Evolutionary conservation across 2,113 vertebrate genomes (phyloP).

Genomic region (Muntiacus muntjak): DNA sequence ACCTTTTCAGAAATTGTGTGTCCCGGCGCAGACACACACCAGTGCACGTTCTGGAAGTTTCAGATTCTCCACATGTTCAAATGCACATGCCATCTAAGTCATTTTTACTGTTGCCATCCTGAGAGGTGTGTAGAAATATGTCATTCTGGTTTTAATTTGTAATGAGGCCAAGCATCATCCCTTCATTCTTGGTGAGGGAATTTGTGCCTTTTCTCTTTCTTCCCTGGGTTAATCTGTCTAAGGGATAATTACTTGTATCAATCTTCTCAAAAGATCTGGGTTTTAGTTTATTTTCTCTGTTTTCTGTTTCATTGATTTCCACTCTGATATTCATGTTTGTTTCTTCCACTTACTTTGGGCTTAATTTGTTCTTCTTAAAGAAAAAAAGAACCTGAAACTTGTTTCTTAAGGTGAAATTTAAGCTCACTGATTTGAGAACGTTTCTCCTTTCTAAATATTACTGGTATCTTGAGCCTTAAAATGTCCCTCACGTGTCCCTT

Average conservation of each 20-base stretch:
- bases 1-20: neutral
- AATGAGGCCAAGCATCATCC: neutral
- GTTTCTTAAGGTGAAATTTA: neutral
- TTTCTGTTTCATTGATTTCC: neutral
- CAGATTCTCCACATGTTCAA: neutral
- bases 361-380: neutral
- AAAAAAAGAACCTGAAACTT: neutral
- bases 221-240: neutral
- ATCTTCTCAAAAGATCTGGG: neutral
- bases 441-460: neutral
- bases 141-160: neutral
- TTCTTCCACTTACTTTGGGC: neutral
- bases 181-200: neutral
- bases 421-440: neutral
- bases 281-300: neutral
- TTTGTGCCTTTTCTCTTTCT: neutral
- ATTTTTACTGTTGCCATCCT: neutral
- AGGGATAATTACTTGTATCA: neutral
- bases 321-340: neutral
- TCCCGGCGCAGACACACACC: neutral
- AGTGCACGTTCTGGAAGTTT: neutral
- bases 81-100: fast-evolving
- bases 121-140: fast-evolving
- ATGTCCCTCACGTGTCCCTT: neutral
- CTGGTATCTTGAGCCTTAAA: neutral